phyloP scores from a whole-genome alignment of 2,888 invertebrate species.

The Archips xylosteana region DNA sequence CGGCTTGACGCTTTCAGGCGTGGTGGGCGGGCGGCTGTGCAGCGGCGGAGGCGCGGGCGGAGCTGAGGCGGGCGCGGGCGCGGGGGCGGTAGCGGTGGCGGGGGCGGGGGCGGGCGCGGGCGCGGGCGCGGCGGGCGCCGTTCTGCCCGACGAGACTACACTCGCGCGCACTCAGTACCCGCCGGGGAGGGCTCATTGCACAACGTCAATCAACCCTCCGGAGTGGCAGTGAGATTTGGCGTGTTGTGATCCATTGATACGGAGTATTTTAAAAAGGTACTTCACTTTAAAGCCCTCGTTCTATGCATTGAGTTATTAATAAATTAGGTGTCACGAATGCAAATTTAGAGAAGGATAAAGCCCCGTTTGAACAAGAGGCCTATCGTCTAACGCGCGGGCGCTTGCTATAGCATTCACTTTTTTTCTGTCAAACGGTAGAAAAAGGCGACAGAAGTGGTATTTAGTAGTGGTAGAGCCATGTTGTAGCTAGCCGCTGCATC shows the following conservation, averaged over 20 bases:
- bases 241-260: conserved; percentile 14
- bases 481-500: too few relatives aligned
- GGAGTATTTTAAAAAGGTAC: background rate
- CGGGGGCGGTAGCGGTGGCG: conserved; percentile 22
- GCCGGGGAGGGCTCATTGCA: conserved; percentile 54
- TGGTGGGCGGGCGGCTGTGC: conserved; percentile 41
- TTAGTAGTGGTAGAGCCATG: too few relatives aligned
- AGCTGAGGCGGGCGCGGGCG: conserved; percentile 40
- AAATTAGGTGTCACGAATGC: background rate
- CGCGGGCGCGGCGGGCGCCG: conserved; percentile 37
- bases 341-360: background rate
- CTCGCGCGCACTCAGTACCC: conserved; percentile 70
- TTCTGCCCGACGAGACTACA: conserved; percentile 63
- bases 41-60: conserved; percentile 24
- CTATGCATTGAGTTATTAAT: background rate
- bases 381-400: too few relatives aligned
- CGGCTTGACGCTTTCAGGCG: conserved; percentile 32
- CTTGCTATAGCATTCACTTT: too few relatives aligned
- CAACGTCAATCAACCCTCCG: conserved; percentile 46
- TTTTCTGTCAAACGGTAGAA: too few relatives aligned
- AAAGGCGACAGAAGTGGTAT: too few relatives aligned
- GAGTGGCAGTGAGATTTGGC: conserved; percentile 14
- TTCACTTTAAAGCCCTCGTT: background rate
- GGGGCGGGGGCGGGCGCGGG: conserved; percentile 24
- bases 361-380: too few relatives aligned